A percentile compares a stretch with the other conserved stretches of the same genome.
These are phyloP conservation scores for Cantharis rufa DNA, from an alignment of 2,888 invertebrate genomes.

Conservation along the genomic window DNA sequence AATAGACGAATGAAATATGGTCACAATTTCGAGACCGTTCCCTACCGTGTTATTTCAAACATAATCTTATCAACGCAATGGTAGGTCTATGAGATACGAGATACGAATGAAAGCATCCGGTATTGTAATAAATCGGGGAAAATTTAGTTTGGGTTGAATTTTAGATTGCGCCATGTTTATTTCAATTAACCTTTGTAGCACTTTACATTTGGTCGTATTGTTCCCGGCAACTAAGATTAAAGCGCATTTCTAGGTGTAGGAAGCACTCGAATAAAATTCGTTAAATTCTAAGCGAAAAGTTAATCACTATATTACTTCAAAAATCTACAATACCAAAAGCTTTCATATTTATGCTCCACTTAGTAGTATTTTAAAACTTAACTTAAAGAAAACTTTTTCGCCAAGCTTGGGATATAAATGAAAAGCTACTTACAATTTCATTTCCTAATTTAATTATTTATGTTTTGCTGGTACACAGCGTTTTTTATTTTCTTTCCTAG, in stretches of 20 bases:
- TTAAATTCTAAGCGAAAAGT: not conserved
- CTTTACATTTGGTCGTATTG: not conserved
- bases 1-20: slow-evolving; percentile 10
- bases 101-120: not conserved
- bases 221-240: not conserved
- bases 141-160: not conserved
- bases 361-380: not conserved
- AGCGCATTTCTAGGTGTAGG: not conserved
- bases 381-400: not conserved
- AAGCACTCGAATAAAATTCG: not conserved
- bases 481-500: not conserved
- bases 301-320: not conserved
- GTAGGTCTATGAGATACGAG: slow-evolving; percentile 4
- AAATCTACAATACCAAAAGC: not conserved
- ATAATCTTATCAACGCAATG: slow-evolving; percentile 14
- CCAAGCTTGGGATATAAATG: not conserved
- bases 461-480: not conserved
- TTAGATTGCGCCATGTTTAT: not conserved
- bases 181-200: not conserved
- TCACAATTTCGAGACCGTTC: slow-evolving; percentile 8
- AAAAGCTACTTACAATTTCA: not conserved
- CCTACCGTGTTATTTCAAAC: slow-evolving; percentile 12
- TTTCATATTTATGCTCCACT: not conserved
- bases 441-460: not conserved
- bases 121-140: not conserved